Evolutionary conservation across 2,797 vertebrate species (phyloP).

Genomic region (Rousettus madagascariensis): DNA sequence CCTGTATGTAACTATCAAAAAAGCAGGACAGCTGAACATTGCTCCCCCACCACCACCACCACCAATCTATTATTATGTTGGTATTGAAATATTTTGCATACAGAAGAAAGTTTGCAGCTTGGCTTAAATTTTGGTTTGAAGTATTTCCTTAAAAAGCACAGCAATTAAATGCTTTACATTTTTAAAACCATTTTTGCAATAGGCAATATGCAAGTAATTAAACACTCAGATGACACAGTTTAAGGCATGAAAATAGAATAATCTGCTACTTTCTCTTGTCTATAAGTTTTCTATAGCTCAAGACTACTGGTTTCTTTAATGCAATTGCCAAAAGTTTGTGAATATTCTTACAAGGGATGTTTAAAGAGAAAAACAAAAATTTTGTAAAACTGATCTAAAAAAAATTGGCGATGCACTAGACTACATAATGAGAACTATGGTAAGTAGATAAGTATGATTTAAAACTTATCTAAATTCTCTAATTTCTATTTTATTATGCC

Average conservation of each 20-base stretch:
- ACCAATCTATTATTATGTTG: conserved; percentile 22
- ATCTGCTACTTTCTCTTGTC: neutral
- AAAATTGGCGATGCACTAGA: neutral
- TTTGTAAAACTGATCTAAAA: neutral
- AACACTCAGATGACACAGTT: conserved; percentile 36
- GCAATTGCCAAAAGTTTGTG: neutral
- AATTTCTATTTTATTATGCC: neutral
- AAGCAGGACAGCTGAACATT: neutral
- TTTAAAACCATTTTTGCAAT: conserved; percentile 46
- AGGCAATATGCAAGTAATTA: conserved; percentile 60
- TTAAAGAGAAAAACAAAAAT: conserved; percentile 57
- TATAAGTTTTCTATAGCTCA: conserved; percentile 13
- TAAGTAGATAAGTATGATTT: neutral
- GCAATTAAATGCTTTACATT: conserved; percentile 45
- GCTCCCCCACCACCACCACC: no score
- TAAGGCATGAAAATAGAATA: conserved; percentile 40
- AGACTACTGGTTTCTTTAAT: conserved; percentile 1
- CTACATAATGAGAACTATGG: neutral
- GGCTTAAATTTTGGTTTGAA: neutral
- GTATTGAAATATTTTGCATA: conserved; percentile 32
- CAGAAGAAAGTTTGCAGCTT: conserved; percentile 45
- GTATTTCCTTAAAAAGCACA: conserved; percentile 21
- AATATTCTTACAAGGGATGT: neutral
- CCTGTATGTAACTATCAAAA: conserved; percentile 3
- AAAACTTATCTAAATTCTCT: conserved; percentile 26